phyloP scores from a whole-genome alignment of 2,797 vertebrate species.

The Enteromius argenteus region DNA sequence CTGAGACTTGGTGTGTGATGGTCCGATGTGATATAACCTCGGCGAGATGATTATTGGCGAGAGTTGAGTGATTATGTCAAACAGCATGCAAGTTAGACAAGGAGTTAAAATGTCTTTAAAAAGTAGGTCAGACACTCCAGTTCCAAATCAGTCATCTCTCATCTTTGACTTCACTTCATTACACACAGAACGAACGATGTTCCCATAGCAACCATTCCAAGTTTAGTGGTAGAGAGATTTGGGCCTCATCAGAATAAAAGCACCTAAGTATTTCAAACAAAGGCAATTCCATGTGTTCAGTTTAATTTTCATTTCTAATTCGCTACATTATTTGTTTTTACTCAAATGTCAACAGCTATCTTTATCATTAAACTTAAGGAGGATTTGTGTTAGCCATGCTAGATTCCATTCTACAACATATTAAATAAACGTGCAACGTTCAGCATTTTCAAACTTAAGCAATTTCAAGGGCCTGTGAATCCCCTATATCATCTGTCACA shows the following conservation, averaged over 20 bases:
- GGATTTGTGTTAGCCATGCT: conserved; percentile 5
- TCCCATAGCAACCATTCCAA: conserved; percentile 66
- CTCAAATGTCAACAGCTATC: neutral
- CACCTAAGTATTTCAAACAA: conserved; percentile 20
- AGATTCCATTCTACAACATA: neutral
- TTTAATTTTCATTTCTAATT: neutral
- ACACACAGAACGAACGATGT: conserved; percentile 59
- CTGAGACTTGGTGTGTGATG: neutral
- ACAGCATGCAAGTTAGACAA: conserved; percentile 25
- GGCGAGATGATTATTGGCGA: neutral
- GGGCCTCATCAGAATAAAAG: conserved; percentile 10
- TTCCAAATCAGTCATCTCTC: conserved; percentile 56
- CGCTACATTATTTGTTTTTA: neutral
- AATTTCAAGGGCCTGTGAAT: conserved; percentile 36
- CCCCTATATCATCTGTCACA: conserved; percentile 44
- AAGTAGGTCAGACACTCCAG: conserved; percentile 55
- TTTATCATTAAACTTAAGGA: neutral
- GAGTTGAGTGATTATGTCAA: conserved; percentile 19
- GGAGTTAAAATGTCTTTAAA: conserved; percentile 50
- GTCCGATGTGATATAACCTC: neutral
- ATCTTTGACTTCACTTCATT: conserved; percentile 63
- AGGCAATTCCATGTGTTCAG: neutral
- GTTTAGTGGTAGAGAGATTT: conserved; percentile 36
- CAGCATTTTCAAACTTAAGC: neutral
- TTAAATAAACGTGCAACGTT: neutral